Base-by-base conservation (phyloP, 2,797 vertebrate species). In the Tauraco hartlaubi region DNA sequence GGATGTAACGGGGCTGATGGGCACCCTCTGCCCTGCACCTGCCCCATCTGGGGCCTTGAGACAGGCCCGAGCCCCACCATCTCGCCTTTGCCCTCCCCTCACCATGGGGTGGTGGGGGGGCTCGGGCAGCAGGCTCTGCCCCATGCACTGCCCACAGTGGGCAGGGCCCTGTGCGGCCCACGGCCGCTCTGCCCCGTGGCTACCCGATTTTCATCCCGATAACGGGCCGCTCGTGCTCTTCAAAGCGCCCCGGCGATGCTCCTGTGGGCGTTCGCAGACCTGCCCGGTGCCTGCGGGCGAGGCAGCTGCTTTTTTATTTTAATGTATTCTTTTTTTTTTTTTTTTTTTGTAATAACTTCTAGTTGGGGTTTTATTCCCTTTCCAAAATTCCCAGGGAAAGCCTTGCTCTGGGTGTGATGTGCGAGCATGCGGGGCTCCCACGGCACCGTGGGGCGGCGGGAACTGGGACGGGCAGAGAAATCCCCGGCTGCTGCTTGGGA, bases 241-340 rank as follows among this genome's bases (percentile, higher is more conserved):
- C 91, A 95, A 86, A 95, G 93, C 48, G 0, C 46, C 83, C 55
- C 5, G n/a, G 56, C 7, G 56, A 90, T 96, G 94, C 96, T 94
- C 35, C 68, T 21, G 72, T 86, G 96, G 94, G 96, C 56, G 83
- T 95, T 94, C 90, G 49, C 90, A 69, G 92, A 41, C 90, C 90
- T 92, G 59, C 87, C 88, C 93, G 82, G 48, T 18, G 91, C 94
- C 96, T 69, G 91, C 13, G 12, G 95, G 91, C 83, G 58, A 92
- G 61, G 55, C 91, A 88, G 76, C 26, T 5, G 21, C 76, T 90
- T 76, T 10, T 6, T 88, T 90, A 35, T 79, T 93, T 85, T 73
- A 84, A 92, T 92, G 86, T 35, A 48, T 92, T 52, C 11, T 52
- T 46, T 66, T 51, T 68, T 80, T 49, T 49, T 39, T 39, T 39